Conservation (phyloP, 2,888 invertebrate species). For the Coelopa pilipes region DNA sequence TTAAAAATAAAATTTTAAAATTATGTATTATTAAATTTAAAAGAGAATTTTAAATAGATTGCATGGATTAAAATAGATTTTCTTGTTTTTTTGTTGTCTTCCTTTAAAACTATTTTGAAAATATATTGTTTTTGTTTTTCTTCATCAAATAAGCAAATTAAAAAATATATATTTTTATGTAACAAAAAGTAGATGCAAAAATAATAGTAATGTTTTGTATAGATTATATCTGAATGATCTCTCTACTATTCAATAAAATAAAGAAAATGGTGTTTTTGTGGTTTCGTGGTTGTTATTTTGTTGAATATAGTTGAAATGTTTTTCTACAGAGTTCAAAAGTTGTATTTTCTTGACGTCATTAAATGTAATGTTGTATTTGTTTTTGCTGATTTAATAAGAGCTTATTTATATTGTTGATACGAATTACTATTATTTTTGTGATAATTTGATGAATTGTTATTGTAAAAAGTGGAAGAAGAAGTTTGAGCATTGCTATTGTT, state of each 20-base stretch:
- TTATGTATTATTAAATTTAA: conserved; percentile 48
- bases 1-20: conserved; percentile 41
- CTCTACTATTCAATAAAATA: conserved; percentile 10
- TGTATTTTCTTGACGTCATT: conserved; percentile 17
- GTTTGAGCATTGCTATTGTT: conserved; percentile 59
- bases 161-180: conserved; percentile 37
- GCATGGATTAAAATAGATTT: conserved; percentile 34
- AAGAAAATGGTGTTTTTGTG: conserved; percentile 40
- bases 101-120: conserved; percentile 42
- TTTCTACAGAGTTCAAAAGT: conserved; percentile 30
- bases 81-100: conserved; percentile 41
- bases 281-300: conserved; percentile 42
- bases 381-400: conserved; percentile 39
- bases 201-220: conserved; percentile 38
- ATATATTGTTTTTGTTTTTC: conserved; percentile 38
- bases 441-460: conserved; percentile 63
- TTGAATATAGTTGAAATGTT: conserved; percentile 35
- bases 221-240: conserved; percentile 31
- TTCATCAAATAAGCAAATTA: conserved; percentile 25
- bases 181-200: conserved; percentile 32
- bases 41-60: conserved; percentile 26
- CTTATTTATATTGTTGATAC: conserved; percentile 59
- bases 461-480: conserved; percentile 59
- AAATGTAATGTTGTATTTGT: conserved; percentile 5
- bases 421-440: conserved; percentile 64